A percentile compares a stretch with the other conserved stretches of the same genome.
phyloP scores from a whole-genome alignment of 2,888 invertebrate species.

The Synanthedon formicaeformis region DNA sequence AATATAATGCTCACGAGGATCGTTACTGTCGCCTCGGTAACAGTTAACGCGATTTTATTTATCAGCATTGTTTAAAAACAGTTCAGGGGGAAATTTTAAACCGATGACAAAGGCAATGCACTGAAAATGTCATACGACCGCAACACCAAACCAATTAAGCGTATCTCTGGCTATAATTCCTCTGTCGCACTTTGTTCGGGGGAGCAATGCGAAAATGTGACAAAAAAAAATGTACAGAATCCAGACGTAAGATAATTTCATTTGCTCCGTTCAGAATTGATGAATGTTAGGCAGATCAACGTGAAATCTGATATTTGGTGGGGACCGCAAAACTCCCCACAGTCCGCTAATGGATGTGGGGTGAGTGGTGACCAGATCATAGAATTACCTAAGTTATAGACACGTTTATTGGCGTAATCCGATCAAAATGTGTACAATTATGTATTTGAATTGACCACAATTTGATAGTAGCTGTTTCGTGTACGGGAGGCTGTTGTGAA shows the following conservation, averaged over 20 bases:
- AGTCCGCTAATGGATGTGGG: conserved; percentile 52
- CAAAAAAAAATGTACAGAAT: conserved; percentile 48
- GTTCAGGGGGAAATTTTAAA: conserved; percentile 37
- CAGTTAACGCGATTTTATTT: conserved; percentile 1
- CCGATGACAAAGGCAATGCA: conserved; percentile 64
- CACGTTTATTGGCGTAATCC: background rate
- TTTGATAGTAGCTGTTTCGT: background rate
- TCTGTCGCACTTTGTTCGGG: conserved; percentile 23
- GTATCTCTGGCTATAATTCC: conserved; percentile 57
- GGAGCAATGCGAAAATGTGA: conserved; percentile 39
- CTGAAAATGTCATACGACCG: conserved; percentile 62
- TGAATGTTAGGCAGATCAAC: conserved; percentile 63
- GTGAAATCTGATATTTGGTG: conserved; percentile 65
- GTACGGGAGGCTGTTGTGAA: background rate
- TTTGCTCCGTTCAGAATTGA: conserved; percentile 58
- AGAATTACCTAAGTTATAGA: background rate
- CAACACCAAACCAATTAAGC: conserved; percentile 66
- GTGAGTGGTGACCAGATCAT: conserved; percentile 32
- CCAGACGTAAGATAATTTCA: conserved; percentile 63
- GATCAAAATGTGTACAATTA: background rate
- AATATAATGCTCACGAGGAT: background rate
- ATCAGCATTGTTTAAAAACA: conserved; percentile 34
- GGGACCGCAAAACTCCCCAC: conserved; percentile 57
- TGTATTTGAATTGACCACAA: background rate
- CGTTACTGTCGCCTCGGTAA: background rate